These are phyloP conservation scores for Erpobdella octoculata DNA, from an alignment of 2,888 invertebrate species.

Conservation along the genomic window DNA sequence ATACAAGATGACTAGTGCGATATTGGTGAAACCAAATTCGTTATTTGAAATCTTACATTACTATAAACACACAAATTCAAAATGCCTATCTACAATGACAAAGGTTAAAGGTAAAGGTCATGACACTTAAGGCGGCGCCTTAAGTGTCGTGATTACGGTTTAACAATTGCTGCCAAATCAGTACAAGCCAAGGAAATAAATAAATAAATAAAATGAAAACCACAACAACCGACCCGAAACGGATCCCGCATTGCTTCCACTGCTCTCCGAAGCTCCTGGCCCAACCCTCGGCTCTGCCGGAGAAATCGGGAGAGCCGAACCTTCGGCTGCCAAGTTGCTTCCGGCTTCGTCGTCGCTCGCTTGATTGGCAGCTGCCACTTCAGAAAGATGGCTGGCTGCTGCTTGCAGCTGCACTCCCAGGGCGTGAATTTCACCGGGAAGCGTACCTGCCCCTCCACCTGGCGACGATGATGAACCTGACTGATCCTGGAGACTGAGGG, in stretches of 20 bases:
- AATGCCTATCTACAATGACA: too few species aligned
- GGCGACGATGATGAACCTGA: background rate
- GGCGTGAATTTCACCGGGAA: slow-evolving; percentile 3
- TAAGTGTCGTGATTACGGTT: too few species aligned
- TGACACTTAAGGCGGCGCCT: too few species aligned
- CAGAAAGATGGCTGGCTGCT: slow-evolving; percentile 63
- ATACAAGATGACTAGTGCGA: too few species aligned
- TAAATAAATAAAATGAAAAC: too few species aligned
- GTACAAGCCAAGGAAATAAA: too few species aligned
- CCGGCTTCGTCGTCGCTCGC: slow-evolving; percentile 75
- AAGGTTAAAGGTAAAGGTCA: too few species aligned
- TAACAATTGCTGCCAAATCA: too few species aligned
- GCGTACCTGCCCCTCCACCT: background rate
- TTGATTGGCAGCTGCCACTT: slow-evolving; percentile 69
- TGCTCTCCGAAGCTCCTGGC: slow-evolving; percentile 62
- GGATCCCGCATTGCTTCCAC: slow-evolving; percentile 82
- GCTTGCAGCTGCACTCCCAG: slow-evolving; percentile 26
- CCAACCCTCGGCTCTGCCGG: slow-evolving; percentile 65
- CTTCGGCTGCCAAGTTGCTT: slow-evolving; percentile 87
- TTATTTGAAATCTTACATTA: too few species aligned
- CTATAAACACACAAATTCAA: too few species aligned
- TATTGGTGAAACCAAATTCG: background rate
- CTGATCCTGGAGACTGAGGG: slow-evolving; percentile 71
- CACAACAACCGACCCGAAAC: slow-evolving; percentile 66
- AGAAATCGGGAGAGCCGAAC: slow-evolving; percentile 77